phyloP scores from a whole-genome alignment of 2,113 vertebrate species.

The Propithecus coquereli region DNA sequence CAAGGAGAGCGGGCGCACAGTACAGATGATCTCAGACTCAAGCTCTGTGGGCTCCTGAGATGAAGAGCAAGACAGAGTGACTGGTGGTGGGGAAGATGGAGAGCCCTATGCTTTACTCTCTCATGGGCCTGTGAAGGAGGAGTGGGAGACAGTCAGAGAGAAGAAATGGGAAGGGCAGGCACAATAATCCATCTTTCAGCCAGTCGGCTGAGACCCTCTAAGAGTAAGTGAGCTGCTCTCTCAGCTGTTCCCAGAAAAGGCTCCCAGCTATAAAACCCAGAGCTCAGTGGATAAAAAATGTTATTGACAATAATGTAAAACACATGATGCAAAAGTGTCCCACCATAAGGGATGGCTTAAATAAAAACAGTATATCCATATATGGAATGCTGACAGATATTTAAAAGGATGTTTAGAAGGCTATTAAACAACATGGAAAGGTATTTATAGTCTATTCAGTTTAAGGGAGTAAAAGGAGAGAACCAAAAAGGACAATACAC shows the following conservation, averaged over 20 bases:
- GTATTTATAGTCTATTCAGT: background rate
- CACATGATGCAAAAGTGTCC: slow-evolving; percentile 36
- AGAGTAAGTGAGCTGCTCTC: slow-evolving; percentile 23
- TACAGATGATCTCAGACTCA: background rate
- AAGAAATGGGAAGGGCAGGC: background rate
- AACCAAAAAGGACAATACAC: background rate
- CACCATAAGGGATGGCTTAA: slow-evolving; percentile 27
- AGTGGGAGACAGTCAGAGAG: background rate
- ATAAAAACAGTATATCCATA: slow-evolving; percentile 45
- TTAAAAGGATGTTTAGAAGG: background rate
- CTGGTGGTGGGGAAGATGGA: background rate
- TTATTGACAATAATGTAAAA: slow-evolving; percentile 48
- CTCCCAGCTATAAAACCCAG: slow-evolving; percentile 47
- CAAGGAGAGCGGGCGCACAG: background rate
- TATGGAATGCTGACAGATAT: slow-evolving; percentile 28
- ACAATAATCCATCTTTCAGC: background rate
- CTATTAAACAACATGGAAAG: slow-evolving; percentile 41
- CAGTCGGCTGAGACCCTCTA: slow-evolving; percentile 8
- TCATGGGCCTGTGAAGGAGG: background rate
- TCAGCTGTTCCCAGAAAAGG: slow-evolving; percentile 34
- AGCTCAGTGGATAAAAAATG: slow-evolving; percentile 24
- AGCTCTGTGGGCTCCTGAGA: background rate
- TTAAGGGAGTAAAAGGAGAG: background rate
- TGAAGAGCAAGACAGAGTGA: background rate
- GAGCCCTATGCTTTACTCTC: background rate